Percentiles rank a stretch among this genome's conserved stretches.
Conservation (phyloP, 2,888 invertebrate species). For the Microchrysa polita region DNA sequence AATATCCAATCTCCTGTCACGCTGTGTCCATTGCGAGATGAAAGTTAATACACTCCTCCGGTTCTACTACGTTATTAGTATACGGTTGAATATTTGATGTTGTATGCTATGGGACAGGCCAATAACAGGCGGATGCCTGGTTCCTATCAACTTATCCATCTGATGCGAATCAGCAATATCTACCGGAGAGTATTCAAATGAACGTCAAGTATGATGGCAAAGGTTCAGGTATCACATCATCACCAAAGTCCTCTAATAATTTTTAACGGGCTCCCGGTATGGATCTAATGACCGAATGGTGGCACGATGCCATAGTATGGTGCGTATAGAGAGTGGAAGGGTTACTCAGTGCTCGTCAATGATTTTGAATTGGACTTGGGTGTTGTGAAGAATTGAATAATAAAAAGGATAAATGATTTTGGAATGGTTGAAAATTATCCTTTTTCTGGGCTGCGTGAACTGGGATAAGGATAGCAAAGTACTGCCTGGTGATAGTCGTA, state of each 20-base stretch:
- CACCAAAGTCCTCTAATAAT: conserved; percentile 43
- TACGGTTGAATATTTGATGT: background rate
- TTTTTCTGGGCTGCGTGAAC: background rate
- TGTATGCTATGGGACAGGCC: background rate
- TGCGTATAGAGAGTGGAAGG: conserved; percentile 17
- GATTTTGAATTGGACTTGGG: background rate
- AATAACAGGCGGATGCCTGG: background rate
- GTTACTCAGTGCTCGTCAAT: conserved; percentile 21
- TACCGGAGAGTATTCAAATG: conserved; percentile 45
- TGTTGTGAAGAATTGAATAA: conserved; percentile 41
- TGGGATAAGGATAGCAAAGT: background rate
- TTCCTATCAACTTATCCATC: conserved; percentile 44
- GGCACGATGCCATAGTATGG: no score
- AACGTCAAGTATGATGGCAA: conserved; percentile 49
- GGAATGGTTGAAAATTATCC: conserved; percentile 2
- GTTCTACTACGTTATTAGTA: no score
- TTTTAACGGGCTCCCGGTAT: conserved; percentile 20
- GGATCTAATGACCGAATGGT: no score
- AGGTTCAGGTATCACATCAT: conserved; percentile 50
- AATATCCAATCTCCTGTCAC: background rate
- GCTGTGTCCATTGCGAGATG: background rate
- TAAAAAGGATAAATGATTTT: conserved; percentile 29
- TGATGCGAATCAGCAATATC: conserved; percentile 49
- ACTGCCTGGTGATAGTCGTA: background rate
- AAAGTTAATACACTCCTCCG: background rate